Evolutionary conservation across 2,888 invertebrate species (phyloP).

Genomic region (Chalcis sispes): DNA sequence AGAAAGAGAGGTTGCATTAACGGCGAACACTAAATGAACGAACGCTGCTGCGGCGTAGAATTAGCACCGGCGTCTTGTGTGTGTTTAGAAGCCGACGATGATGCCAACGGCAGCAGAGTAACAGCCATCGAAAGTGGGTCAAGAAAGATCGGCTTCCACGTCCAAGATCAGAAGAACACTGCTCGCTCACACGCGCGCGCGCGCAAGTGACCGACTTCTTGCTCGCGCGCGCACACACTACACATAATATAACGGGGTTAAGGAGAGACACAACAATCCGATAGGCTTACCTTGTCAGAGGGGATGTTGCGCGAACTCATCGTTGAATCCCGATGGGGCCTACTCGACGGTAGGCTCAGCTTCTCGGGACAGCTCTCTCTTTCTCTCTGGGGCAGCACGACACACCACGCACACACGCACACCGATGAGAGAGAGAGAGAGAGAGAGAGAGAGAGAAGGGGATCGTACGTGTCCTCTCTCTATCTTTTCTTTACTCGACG

Average conservation of each 20-base stretch:
- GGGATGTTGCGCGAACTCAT: constrained; percentile 90
- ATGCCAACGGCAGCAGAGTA: constrained; percentile 25
- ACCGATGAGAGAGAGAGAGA: not conserved
- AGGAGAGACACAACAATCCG: too few species aligned
- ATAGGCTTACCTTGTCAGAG: constrained; percentile 87
- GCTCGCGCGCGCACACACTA: too few species aligned
- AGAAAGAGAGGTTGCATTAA: constrained; percentile 21
- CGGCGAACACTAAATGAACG: too few species aligned
- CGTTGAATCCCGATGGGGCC: constrained; percentile 68
- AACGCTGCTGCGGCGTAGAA: too few species aligned
- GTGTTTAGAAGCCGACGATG: not conserved
- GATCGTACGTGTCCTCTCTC: not conserved
- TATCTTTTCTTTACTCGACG: too few species aligned
- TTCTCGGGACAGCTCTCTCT: constrained; percentile 6
- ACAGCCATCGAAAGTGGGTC: constrained; percentile 56
- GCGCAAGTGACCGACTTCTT: not conserved
- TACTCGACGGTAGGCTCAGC: not conserved
- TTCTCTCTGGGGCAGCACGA: not conserved
- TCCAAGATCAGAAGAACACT: constrained; percentile 30
- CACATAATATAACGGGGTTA: too few species aligned
- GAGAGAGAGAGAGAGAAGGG: not conserved
- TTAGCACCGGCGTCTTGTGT: too few species aligned
- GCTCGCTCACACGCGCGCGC: not conserved
- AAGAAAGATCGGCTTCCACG: constrained; percentile 48
- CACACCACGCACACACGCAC: not conserved